Evolutionary conservation across 2,113 vertebrate genomes (phyloP).

Genomic region (Ciconia boyciana): DNA sequence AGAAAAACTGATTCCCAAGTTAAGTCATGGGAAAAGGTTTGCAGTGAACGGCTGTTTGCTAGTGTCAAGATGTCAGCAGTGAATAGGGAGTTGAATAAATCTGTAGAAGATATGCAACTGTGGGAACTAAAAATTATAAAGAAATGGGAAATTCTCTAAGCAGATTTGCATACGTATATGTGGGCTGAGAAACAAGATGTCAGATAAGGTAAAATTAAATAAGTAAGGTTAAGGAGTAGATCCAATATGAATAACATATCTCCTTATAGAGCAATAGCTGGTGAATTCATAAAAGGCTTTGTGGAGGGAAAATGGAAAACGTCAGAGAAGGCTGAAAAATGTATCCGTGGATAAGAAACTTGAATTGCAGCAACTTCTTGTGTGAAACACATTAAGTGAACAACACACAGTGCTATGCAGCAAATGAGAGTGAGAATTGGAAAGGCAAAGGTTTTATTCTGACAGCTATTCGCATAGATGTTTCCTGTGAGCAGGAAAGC

Average conservation of each 20-base stretch:
- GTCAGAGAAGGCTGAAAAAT: not conserved
- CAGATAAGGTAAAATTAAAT: conserved; percentile 5
- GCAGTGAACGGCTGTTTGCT: not conserved
- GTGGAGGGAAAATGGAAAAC: not conserved
- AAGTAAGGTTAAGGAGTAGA: not conserved
- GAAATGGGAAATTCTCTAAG: not conserved
- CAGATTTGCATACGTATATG: not conserved
- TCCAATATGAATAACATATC: not conserved
- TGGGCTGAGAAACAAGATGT: not conserved
- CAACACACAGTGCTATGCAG: not conserved
- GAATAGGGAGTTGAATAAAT: conserved; percentile 28
- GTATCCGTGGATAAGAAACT: not conserved
- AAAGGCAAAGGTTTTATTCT: not conserved
- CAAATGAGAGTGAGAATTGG: not conserved
- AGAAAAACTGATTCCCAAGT: conserved; percentile 37
- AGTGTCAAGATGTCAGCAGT: conserved; percentile 12
- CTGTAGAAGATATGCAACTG: not conserved
- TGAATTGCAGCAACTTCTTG: not conserved
- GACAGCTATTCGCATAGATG: not conserved
- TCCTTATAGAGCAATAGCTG: not conserved
- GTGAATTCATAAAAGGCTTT: not conserved
- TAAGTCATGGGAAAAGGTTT: conserved; percentile 58
- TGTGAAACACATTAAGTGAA: not conserved
- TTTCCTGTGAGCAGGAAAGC: not conserved
- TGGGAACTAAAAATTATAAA: conserved; percentile 10